Percentiles rank a stretch among this genome's conserved stretches.
Conservation (phyloP, 2,113 vertebrate species). For the Steatornis caripensis region DNA sequence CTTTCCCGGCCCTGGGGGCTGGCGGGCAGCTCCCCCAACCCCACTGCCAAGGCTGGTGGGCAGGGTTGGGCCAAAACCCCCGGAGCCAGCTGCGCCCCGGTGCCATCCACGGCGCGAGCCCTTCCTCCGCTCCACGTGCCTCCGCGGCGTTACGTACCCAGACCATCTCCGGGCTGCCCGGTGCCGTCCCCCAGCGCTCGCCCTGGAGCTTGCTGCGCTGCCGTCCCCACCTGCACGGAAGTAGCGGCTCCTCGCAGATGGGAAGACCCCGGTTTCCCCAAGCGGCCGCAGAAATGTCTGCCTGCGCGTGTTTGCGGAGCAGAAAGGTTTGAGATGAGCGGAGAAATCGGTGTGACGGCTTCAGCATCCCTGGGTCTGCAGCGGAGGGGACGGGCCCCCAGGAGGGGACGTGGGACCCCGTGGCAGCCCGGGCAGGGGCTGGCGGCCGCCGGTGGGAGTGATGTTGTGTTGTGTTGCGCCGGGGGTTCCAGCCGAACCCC, state of each 20-base stretch:
- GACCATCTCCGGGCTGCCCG: not conserved
- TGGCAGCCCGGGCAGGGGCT: not conserved
- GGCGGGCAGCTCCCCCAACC: not conserved
- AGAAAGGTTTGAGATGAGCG: conserved; percentile 35
- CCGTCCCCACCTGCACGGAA: rapidly evolving
- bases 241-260: not conserved
- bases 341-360: conserved; percentile 45
- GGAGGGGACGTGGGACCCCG: not conserved
- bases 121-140: not conserved
- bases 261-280: not conserved
- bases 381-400: rapidly evolving
- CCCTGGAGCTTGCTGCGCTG: not conserved
- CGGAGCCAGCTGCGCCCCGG: rapidly evolving
- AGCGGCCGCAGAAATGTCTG: not conserved
- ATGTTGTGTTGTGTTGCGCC: not conserved
- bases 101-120: rapidly evolving
- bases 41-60: rapidly evolving
- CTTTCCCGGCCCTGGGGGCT: not conserved
- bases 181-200: not conserved
- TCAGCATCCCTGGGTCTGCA: not conserved
- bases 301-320: not conserved
- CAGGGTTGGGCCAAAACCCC: not conserved
- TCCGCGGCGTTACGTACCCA: rapidly evolving
- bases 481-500: not conserved
- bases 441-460: not conserved